phyloP scores from a whole-genome alignment of 2,888 invertebrate species.

The Melikaiella ostensackeni region DNA sequence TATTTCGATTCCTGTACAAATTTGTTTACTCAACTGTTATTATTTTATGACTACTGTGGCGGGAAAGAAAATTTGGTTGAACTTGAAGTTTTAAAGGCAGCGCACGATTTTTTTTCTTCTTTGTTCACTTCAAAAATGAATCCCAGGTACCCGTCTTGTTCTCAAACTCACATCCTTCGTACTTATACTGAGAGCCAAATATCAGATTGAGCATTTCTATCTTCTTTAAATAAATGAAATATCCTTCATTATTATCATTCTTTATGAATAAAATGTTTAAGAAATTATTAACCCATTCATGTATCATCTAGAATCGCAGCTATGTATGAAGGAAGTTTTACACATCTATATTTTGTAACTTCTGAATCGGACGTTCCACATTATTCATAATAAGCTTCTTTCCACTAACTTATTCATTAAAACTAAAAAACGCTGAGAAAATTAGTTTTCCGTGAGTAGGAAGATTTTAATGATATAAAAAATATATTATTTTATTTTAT shows the following conservation, averaged over 20 bases:
- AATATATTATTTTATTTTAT: no score
- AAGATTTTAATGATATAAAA: no score
- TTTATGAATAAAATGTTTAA: neutral
- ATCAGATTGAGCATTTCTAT: slow-evolving; percentile 7
- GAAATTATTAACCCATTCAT: neutral
- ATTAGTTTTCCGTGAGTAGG: no score
- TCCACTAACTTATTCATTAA: no score
- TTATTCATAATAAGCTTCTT: no score
- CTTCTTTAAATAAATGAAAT: neutral
- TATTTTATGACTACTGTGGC: neutral
- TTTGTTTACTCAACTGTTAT: neutral
- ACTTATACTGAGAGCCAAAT: neutral
- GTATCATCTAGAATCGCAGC: no score
- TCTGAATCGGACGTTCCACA: no score
- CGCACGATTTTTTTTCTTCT: neutral
- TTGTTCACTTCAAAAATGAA: neutral
- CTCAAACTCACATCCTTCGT: neutral
- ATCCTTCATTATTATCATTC: neutral
- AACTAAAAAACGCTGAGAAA: no score
- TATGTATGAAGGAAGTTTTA: no score
- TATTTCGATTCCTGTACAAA: neutral
- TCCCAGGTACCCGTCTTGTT: neutral
- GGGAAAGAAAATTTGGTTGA: neutral
- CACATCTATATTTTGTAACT: no score
- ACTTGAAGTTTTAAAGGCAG: neutral